These are phyloP conservation scores for Heliconius congener DNA, from an alignment of 1,140 invertebrate genomes.

Conservation along the genomic window DNA sequence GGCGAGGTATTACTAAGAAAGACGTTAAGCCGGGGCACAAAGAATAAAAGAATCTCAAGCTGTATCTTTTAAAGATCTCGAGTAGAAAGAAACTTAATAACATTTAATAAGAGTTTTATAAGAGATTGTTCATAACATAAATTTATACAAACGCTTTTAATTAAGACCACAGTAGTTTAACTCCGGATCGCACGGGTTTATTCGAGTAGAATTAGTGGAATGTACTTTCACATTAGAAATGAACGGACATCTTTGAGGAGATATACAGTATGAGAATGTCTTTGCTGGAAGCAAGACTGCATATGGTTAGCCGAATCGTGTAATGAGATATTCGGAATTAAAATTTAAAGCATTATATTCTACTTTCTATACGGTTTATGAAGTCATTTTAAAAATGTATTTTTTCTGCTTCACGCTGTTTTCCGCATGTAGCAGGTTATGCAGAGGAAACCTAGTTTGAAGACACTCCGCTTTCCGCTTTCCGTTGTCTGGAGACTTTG, in stretches of 20 bases:
- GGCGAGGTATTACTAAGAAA: conserved; percentile 21
- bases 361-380: too few species aligned
- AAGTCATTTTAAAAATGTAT: too few species aligned
- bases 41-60: conserved; percentile 30
- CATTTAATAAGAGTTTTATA: conserved; percentile 27
- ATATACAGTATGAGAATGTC: background rate
- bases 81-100: conserved; percentile 29
- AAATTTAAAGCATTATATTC: background rate
- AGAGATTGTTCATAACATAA: conserved; percentile 26
- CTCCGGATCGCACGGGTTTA: conserved; percentile 10
- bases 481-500: too few species aligned
- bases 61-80: conserved; percentile 29
- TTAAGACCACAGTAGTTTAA: conserved; percentile 21
- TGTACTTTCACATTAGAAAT: conserved; percentile 28
- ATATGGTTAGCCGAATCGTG: background rate
- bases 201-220: conserved; percentile 18
- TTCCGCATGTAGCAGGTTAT: too few species aligned
- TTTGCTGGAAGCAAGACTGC: conserved; percentile 2
- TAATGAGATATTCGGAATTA: conserved; percentile 1
- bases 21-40: conserved; percentile 29
- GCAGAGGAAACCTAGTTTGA: too few species aligned
- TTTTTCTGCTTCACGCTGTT: too few species aligned
- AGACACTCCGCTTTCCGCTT: too few species aligned
- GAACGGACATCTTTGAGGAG: conserved; percentile 5
- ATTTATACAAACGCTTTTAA: conserved; percentile 32